A percentile compares a stretch with the other conserved stretches of the same genome.
These are phyloP conservation scores for Penelope pileata DNA, from an alignment of 2,113 vertebrate genomes.

Conservation along the genomic window DNA sequence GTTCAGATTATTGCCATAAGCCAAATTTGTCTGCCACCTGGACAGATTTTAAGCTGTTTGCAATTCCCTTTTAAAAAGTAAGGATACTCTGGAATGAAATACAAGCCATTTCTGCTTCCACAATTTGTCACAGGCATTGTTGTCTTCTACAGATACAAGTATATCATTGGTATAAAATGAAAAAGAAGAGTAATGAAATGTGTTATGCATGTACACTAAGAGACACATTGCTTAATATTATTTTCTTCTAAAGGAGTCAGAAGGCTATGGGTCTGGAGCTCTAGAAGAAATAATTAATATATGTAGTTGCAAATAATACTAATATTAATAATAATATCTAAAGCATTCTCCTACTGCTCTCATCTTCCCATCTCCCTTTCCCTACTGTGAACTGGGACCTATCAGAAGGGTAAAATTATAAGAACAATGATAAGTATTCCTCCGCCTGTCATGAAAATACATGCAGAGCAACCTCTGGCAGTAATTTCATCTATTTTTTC, in stretches of 20 bases:
- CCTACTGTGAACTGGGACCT: not conserved
- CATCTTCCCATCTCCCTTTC: not conserved
- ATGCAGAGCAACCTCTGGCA: not conserved
- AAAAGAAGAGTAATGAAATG: not conserved
- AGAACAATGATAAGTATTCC: not conserved
- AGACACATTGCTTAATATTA: not conserved
- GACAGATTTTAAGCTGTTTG: not conserved
- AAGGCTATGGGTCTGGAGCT: not conserved
- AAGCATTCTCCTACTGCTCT: not conserved
- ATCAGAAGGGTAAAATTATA: not conserved
- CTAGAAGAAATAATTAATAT: not conserved
- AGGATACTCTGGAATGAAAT: not conserved
- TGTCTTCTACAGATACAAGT: not conserved
- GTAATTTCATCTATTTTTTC: not conserved
- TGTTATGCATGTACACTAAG: not conserved
- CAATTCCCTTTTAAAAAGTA: not conserved
- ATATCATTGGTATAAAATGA: not conserved
- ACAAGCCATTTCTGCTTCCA: not conserved
- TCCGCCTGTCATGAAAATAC: not conserved
- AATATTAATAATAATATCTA: not conserved
- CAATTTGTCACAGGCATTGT: not conserved
- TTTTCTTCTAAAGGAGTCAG: not conserved
- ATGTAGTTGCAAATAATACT: not conserved
- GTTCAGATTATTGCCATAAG: constrained; percentile 26
- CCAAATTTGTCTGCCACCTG: not conserved